These are phyloP conservation scores for Acleris sparsana DNA, from an alignment of 2,888 invertebrate genomes.

Conservation along the genomic window DNA sequence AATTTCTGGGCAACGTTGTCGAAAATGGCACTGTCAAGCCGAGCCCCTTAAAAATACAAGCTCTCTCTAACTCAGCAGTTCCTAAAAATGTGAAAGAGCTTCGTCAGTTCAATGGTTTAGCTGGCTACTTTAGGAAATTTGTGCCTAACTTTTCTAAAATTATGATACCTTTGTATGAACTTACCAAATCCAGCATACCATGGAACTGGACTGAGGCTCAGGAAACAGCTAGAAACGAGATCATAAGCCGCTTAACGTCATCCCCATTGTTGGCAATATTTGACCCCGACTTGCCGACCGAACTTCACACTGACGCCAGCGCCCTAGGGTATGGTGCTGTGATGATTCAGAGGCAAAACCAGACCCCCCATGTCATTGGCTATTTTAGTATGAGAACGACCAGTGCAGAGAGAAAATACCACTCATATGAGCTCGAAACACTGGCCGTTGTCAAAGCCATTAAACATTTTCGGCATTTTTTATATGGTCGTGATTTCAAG, in stretches of 20 bases:
- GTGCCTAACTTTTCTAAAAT: background rate
- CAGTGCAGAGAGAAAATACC: slow-evolving; percentile 26
- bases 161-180: slow-evolving; percentile 31
- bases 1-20: slow-evolving; percentile 23
- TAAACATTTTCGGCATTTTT: background rate
- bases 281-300: slow-evolving; percentile 32
- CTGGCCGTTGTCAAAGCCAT: slow-evolving; percentile 35
- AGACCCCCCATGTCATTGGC: too few relatives aligned
- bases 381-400: slow-evolving; percentile 24
- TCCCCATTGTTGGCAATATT: slow-evolving; percentile 37
- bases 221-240: slow-evolving; percentile 17
- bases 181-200: slow-evolving; percentile 23
- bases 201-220: slow-evolving; percentile 36
- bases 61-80: slow-evolving; percentile 23
- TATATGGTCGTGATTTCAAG: slow-evolving; percentile 1
- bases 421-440: slow-evolving; percentile 36
- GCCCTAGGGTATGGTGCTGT: slow-evolving; percentile 36
- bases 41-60: slow-evolving; percentile 28
- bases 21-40: slow-evolving; percentile 31
- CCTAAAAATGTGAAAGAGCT: slow-evolving; percentile 39
- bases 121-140: too few relatives aligned
- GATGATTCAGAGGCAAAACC: slow-evolving; percentile 29
- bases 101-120: slow-evolving; percentile 14
- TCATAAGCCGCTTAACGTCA: slow-evolving; percentile 29
- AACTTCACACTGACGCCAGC: slow-evolving; percentile 26